Percentiles rank a stretch among this genome's conserved stretches.
Evolutionary conservation across 1,140 invertebrate genomes (phyloP).

Genomic region (Mamestra configurata): DNA sequence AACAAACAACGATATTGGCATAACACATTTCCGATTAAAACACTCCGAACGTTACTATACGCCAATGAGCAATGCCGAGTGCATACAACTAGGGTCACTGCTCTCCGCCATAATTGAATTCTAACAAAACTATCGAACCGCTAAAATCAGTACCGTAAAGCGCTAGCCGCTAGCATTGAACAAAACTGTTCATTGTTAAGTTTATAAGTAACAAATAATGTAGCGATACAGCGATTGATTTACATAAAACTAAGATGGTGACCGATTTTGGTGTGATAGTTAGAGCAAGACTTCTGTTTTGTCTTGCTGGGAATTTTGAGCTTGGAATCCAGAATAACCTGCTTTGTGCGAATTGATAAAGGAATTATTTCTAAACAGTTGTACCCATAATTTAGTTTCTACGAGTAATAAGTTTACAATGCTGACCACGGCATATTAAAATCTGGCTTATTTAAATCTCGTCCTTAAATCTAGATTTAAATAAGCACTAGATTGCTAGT

Average conservation of each 20-base stretch:
- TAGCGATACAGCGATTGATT: constrained; percentile 31
- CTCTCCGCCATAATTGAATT: constrained; percentile 49
- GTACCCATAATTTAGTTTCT: neutral
- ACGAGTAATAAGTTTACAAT: neutral
- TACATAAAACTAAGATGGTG: constrained; percentile 23
- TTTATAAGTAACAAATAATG: constrained; percentile 40
- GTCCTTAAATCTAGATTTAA: too few species aligned
- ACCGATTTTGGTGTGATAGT: constrained; percentile 22
- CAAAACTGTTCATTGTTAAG: constrained; percentile 35
- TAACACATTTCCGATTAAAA: constrained; percentile 29
- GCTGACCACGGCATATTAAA: neutral
- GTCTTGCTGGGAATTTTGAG: neutral
- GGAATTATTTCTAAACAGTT: neutral
- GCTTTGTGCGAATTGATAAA: constrained; percentile 5
- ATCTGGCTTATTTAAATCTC: too few species aligned
- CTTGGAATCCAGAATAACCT: constrained; percentile 13
- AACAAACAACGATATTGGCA: constrained; percentile 34
- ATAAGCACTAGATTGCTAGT: too few species aligned
- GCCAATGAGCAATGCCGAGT: constrained; percentile 33
- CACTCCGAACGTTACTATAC: neutral
- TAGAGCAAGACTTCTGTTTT: neutral
- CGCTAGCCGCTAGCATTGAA: constrained; percentile 7
- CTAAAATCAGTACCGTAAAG: constrained; percentile 49
- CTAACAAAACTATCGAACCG: constrained; percentile 52
- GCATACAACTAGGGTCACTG: constrained; percentile 25